Base-by-base conservation (phyloP, 2,888 invertebrate genomes). In the Pseudococcus viburni region DNA sequence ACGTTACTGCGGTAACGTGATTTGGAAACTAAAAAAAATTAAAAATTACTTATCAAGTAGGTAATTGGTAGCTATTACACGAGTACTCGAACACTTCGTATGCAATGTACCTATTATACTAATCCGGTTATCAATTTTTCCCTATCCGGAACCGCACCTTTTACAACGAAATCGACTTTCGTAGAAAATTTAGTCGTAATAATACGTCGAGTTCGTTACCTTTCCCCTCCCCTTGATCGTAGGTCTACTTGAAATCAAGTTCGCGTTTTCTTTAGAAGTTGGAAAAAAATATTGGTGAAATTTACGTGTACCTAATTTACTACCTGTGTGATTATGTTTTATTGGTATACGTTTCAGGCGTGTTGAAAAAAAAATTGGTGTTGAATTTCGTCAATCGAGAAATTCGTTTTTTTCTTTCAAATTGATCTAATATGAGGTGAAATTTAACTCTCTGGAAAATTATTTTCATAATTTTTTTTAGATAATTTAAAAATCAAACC, bases 101-200 rank as follows among this genome's bases (percentile, higher is more conserved):
- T 15, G 17, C 15, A 55, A 15, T 33, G 26, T 33, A 33, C 3
- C 1, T 33, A 33, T 1, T 33, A 12, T 12, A 46, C 55, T 55
- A 55, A 55, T 55, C 55, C 12, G 55, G 55, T 55, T 55, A 55
- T 55, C 55, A 55, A 55, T 55, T 55, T 55, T 55, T 55, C 5
- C 5, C 17, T 15, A 55, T 55, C 17, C 55, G 55, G 12, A 55
- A 55, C 55, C 55, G 55, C 55, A 55, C 55, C 55, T 55, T 55
- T 55, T 12, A 55, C 46, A 55, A 55, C 55, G 55, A 55, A 55
- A 55, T 55, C 55, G 17, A 55, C 55, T 55, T 55, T 55, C 55
- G 55, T 55, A 55, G 55, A 55, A 55, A 55, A 55, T 55, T 55
- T 55, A 55, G 55, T 55, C 55, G 55, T 55, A 55, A 55, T 55